Percentiles rank a stretch among this genome's conserved stretches.
Conservation (phyloP, 2,888 invertebrate species). For the Zonitis immaculata region DNA sequence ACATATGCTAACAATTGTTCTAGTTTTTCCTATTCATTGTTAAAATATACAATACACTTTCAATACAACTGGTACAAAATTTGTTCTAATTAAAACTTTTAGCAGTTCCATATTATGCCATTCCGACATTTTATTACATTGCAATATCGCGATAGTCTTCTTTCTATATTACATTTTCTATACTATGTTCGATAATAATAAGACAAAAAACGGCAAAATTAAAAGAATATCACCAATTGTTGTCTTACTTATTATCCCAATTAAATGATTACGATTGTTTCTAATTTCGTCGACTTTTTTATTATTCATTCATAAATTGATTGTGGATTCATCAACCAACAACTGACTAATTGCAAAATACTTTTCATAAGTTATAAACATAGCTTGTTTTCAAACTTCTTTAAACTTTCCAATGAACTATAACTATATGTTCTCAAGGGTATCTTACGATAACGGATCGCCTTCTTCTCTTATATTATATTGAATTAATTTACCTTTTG, state of each 20-base stretch:
- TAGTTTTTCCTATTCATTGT: not conserved
- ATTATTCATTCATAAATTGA: too few species aligned
- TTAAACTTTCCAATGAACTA: too few species aligned
- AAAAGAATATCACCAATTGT: not conserved
- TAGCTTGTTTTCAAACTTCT: too few species aligned
- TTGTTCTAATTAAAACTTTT: constrained; percentile 1
- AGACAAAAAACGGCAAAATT: not conserved
- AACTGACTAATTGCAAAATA: too few species aligned
- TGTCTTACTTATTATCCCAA: too few species aligned
- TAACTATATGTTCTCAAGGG: too few species aligned
- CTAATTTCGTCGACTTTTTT: too few species aligned
- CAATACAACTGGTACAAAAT: not conserved
- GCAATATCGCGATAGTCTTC: not conserved
- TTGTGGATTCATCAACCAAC: too few species aligned
- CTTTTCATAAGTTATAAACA: too few species aligned
- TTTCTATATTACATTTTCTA: not conserved
- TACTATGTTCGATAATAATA: not conserved
- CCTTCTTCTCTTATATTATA: too few species aligned
- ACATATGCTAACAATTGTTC: not conserved
- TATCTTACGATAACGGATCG: not conserved
- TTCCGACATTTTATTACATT: not conserved
- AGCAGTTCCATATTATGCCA: not conserved
- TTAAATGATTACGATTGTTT: too few species aligned
- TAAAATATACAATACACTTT: not conserved
- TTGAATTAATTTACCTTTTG: not conserved